Percentiles rank a stretch among this genome's conserved stretches.
Evolutionary conservation across 2,888 invertebrate species (phyloP).

Genomic region (Pteria penguin): DNA sequence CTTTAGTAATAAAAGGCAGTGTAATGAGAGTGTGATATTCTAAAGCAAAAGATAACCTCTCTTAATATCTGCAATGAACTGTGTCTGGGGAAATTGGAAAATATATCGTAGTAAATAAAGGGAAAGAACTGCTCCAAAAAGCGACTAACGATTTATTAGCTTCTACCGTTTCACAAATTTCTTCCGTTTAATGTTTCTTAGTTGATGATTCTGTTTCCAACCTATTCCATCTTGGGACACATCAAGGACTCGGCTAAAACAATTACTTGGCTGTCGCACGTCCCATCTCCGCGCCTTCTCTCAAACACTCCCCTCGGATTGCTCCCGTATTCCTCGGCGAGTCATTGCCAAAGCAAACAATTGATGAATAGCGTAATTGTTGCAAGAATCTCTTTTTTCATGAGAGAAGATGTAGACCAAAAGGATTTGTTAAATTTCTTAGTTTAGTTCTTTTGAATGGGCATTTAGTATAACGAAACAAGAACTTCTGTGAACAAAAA

Average conservation of each 20-base stretch:
- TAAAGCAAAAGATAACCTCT: too few relatives aligned
- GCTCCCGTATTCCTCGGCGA: background rate
- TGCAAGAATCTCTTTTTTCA: too few relatives aligned
- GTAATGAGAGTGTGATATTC: background rate
- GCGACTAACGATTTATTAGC: background rate
- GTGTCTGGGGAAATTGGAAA: background rate
- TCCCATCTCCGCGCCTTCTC: background rate
- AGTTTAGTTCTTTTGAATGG: too few relatives aligned
- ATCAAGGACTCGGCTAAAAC: background rate
- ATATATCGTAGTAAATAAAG: background rate
- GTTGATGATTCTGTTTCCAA: background rate
- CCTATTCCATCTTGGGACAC: background rate
- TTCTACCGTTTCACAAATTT: background rate
- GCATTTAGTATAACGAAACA: too few relatives aligned
- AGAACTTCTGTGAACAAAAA: too few relatives aligned
- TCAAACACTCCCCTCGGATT: background rate
- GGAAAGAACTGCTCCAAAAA: background rate
- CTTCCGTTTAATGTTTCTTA: background rate
- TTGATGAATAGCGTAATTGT: background rate
- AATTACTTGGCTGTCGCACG: background rate
- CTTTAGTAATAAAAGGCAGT: background rate
- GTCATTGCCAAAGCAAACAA: background rate
- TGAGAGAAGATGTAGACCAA: too few relatives aligned
- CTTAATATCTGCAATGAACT: too few relatives aligned
- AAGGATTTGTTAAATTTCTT: too few relatives aligned